These are phyloP conservation scores for Ridgeia piscesae DNA, from an alignment of 1,140 invertebrate genomes.

Conservation along the genomic window DNA sequence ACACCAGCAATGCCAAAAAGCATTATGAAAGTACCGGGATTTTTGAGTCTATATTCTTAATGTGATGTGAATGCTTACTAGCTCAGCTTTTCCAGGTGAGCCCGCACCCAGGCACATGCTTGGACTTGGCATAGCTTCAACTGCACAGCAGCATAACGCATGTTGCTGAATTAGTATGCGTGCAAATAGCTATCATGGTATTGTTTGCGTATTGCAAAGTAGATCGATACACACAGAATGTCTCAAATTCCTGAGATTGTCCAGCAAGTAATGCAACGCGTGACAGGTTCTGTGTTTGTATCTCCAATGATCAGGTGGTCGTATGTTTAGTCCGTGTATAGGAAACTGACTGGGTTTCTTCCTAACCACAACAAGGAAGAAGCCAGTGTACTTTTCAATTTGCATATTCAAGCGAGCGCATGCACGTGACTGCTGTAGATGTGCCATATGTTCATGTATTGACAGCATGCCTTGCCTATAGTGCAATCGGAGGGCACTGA, in stretches of 20 bases:
- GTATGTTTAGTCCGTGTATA: not conserved
- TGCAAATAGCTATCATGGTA: not conserved
- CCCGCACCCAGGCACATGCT: not conserved
- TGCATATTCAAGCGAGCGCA: not conserved
- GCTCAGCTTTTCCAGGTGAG: not conserved
- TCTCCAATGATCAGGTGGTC: not conserved
- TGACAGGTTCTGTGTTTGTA: not conserved
- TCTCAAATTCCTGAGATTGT: slow-evolving; percentile 5
- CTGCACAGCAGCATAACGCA: not conserved
- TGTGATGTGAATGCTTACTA: not conserved
- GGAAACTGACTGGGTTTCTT: not conserved
- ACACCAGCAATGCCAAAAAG: too few species aligned
- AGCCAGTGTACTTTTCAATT: not conserved
- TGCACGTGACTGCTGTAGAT: not conserved
- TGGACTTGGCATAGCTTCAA: not conserved
- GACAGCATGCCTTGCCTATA: not conserved
- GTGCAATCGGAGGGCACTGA: not conserved
- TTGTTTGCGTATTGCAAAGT: not conserved
- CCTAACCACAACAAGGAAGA: not conserved
- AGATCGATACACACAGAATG: not conserved
- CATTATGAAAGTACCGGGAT: not conserved
- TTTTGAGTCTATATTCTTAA: not conserved
- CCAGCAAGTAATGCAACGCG: not conserved
- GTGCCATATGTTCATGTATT: not conserved
- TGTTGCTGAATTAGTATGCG: not conserved